A percentile compares a stretch with the other conserved stretches of the same genome.
These are phyloP conservation scores for Aurelia coerulea DNA, from an alignment of 30 jellyfish, hydroid and myxozoan genomes.

Conservation along the genomic window DNA sequence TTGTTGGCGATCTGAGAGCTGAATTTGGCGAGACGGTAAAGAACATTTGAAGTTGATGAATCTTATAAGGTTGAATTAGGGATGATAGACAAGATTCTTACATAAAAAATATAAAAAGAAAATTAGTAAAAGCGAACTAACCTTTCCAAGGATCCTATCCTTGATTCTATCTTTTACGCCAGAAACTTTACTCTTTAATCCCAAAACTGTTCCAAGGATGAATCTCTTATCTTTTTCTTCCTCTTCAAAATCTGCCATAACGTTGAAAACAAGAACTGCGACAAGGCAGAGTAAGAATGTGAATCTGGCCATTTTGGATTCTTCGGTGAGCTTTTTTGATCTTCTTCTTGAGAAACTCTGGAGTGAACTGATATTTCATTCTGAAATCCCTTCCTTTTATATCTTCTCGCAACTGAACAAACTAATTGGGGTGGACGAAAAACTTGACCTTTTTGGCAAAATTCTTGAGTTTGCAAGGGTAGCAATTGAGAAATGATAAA, in stretches of 20 bases:
- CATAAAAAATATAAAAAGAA: neutral
- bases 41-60: too few relatives aligned
- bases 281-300: constrained; percentile 1
- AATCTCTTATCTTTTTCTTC: constrained; percentile 45
- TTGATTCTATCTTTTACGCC: neutral
- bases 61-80: neutral
- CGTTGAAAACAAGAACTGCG: constrained; percentile 17
- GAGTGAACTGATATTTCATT: neutral
- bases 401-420: too few relatives aligned
- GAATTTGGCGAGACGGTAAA: too few relatives aligned
- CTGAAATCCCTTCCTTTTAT: neutral
- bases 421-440: neutral
- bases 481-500: too few relatives aligned
- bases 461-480: too few relatives aligned
- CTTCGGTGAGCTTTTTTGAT: neutral
- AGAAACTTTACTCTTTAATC: too few relatives aligned
- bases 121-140: neutral
- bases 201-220: constrained; percentile 11
- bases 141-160: constrained; percentile 59
- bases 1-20: too few relatives aligned
- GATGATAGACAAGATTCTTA: neutral
- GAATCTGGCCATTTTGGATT: constrained; percentile 52
- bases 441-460: too few relatives aligned
- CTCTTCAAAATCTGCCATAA: neutral
- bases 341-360: neutral